Evolutionary conservation across 2,888 invertebrate species (phyloP), one percentile per base, ranked within the genome.

Genomic region (Stenodera caucasica): DNA sequence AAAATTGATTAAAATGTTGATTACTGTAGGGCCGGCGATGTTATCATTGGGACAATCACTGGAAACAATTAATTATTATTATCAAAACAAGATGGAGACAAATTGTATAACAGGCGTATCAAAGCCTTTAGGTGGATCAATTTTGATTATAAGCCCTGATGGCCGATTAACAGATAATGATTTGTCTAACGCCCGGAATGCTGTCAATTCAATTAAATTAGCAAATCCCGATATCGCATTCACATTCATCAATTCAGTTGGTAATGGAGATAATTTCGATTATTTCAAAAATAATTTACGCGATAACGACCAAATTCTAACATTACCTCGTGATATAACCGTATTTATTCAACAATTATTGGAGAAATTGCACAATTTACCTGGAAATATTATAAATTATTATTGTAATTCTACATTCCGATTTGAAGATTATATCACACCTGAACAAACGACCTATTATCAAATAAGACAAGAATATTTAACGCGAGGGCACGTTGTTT

Each of bases 361-460:
- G 2, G 70, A 74, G 32, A 71, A 67, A 50, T 64, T 81, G 21
- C 70, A 72, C 52, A 60, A 63, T 9, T 69, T 78, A 49, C 79
- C 80, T 21, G 77, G 76, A 29, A 70, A 72, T 53, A 70, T 80
- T 50, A 67, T 77, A 30, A 72, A 76, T 65, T 74, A 77, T 65
- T 75, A 74, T 67, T 79, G 79, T 67, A 72, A 72, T 53, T 62
- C 65, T n/a, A 66, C 63, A 35, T 81, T 84, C 68, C 72, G 82
- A 60, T 83, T 83, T 56, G 88, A 88, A 76, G 87, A 88, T 73
- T 88, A 85, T 63, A 80, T 86, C 11, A 78, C 84, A 51, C 85
- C 86, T 0, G 78, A 81, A 23, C 75, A 69, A 11, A 68, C 69
- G 23, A 72, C 65, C 29, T 60, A 69, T 55, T 79, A 84, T 59